Evolutionary conservation across 2,113 vertebrate species (phyloP).

Genomic region (Chlorodrepanis virens): DNA sequence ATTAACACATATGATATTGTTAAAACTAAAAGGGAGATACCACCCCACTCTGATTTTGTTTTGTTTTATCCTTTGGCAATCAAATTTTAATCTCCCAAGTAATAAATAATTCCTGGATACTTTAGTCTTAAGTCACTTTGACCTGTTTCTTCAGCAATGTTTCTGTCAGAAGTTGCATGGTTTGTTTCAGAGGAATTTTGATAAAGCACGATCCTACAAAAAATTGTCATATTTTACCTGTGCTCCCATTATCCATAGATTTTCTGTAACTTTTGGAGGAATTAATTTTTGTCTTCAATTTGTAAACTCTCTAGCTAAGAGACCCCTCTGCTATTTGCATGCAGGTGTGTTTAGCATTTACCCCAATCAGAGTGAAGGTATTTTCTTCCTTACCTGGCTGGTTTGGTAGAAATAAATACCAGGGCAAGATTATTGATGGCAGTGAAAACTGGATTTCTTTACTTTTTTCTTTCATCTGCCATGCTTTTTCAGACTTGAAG

Average conservation of each 20-base stretch:
- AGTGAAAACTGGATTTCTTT: background rate
- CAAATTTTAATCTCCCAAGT: background rate
- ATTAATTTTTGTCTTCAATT: background rate
- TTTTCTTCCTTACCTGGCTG: background rate
- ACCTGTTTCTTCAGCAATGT: background rate
- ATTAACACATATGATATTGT: background rate
- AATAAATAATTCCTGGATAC: background rate
- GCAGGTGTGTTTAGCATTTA: background rate
- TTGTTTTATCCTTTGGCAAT: background rate
- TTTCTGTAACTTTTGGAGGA: background rate
- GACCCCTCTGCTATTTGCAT: background rate
- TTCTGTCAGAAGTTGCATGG: background rate
- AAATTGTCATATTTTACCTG: fast-evolving
- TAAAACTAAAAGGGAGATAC: background rate
- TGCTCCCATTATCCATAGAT: background rate
- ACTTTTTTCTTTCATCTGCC: background rate
- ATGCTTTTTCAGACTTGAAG: background rate
- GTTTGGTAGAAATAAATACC: background rate
- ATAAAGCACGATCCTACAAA: background rate
- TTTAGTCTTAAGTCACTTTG: background rate
- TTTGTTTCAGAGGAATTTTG: background rate
- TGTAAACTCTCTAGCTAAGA: background rate
- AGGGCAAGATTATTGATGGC: background rate
- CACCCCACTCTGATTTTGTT: background rate
- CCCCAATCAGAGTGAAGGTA: background rate